Conservation (phyloP, 2,797 vertebrate genomes). For the Vireo griseus region DNA sequence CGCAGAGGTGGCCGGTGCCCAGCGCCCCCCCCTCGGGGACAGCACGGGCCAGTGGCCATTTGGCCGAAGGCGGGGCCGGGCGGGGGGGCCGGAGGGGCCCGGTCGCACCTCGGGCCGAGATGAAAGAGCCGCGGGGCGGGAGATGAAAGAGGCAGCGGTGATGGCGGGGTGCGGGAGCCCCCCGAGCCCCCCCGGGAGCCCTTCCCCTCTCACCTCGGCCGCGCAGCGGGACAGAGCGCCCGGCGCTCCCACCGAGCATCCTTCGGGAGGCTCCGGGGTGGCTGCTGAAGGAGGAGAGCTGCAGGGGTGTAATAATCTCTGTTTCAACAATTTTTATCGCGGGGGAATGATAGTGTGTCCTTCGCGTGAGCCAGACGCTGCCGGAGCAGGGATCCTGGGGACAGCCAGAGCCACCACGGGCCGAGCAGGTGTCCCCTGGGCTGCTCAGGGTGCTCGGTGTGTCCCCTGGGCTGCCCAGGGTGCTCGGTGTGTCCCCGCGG, state of each 20-base stretch:
- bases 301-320: not conserved
- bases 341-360: not conserved
- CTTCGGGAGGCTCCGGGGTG: not conserved
- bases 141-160: slow-evolving; percentile 32
- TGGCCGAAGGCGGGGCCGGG: not conserved
- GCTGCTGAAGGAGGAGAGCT: not conserved
- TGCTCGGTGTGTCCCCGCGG: not conserved
- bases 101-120: not conserved
- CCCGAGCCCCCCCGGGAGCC: no score
- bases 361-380: not conserved
- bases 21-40: not conserved
- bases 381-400: not conserved
- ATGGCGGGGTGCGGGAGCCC: not conserved
- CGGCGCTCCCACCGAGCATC: not conserved
- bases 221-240: not conserved
- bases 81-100: not conserved
- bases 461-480: not conserved
- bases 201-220: not conserved
- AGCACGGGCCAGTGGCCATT: not conserved
- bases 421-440: not conserved
- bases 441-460: not conserved
- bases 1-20: not conserved
- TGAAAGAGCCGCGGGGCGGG: slow-evolving; percentile 7
- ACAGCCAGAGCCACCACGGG: not conserved
- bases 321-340: not conserved